Evolutionary conservation across 2,113 vertebrate genomes (phyloP), one percentile per base, ranked within the genome.

Genomic region (Antennarius striatus): DNA sequence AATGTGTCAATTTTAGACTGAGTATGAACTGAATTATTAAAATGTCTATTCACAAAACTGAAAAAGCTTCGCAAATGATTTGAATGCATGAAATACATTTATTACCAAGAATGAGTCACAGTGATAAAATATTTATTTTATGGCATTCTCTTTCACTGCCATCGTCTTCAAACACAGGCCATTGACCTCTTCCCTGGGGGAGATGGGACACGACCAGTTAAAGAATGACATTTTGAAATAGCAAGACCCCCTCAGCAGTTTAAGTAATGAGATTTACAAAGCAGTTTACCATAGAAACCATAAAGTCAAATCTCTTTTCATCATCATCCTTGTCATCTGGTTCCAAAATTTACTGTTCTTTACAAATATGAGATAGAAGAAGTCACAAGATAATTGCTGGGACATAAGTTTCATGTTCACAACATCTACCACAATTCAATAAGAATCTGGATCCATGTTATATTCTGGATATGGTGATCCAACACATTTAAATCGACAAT

Each of bases 261-360:
- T 71, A 28, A 76, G 3, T 62, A 70, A 83, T 71, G 54, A 73
- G 47, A 32, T 66, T 53, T 74, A 51, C 4, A 65, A 40, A 67
- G 47, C 11, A 40, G 49, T 67, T 73, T 42, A 59, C 29, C 10
- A 2, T 57, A 22, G 56, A 63, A 70, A 43, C n/a, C 53, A 70
- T 80, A 7, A 36, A 36, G 32, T 36, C 32, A 36, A 5, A 4
- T 7, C 32, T 36, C 32, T 36, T 36, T 36, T 3, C 32, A 5
- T 36, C 32, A 36, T 36, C 32, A 36, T 36, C 32, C 4, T 40
- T 1, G 11, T 43, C 42, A 43, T 11, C 6, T 43, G 42, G 7
- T 1, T 43, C 42, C 42, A 43, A 3, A 12, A 43, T 43, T 43
- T 43, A 43, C 11, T 11, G 42, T 43, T 43, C 11, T 10, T 43